These are phyloP conservation scores for Rhea americana DNA, from an alignment of 2,113 vertebrate species.

Conservation along the genomic window DNA sequence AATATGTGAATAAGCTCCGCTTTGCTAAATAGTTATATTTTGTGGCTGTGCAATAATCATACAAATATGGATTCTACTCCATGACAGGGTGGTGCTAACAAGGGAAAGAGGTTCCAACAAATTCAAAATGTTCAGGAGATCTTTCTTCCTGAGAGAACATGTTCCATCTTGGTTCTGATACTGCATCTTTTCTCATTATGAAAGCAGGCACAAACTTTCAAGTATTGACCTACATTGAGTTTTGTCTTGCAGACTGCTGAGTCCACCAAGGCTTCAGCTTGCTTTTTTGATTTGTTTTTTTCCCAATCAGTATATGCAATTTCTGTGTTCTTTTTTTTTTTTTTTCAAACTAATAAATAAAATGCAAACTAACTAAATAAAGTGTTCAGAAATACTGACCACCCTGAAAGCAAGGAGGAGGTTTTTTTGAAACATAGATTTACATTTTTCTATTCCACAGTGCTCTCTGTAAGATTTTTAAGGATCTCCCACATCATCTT, in stretches of 20 bases:
- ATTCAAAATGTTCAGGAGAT: background rate
- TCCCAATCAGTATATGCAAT: background rate
- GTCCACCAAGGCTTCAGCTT: background rate
- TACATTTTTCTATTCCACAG: background rate
- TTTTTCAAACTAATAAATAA: background rate
- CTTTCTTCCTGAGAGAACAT: background rate
- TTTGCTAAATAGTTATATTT: background rate
- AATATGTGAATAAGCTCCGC: background rate
- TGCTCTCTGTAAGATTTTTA: background rate
- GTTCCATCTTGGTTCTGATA: background rate
- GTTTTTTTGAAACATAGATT: background rate
- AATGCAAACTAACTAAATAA: too few relatives aligned
- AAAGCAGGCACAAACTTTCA: background rate
- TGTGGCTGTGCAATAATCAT: background rate
- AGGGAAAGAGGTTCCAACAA: background rate
- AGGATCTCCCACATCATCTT: background rate
- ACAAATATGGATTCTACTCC: background rate
- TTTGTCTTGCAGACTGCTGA: background rate
- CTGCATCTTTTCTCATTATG: background rate
- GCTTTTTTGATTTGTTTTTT: background rate
- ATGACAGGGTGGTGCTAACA: background rate
- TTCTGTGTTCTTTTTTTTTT: background rate
- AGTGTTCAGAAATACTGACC: background rate
- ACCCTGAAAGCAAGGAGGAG: background rate
- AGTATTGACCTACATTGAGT: background rate